Evolutionary conservation across 2,888 invertebrate genomes (phyloP), one percentile per base, ranked within the genome.

Genomic region (Mythimna impura): DNA sequence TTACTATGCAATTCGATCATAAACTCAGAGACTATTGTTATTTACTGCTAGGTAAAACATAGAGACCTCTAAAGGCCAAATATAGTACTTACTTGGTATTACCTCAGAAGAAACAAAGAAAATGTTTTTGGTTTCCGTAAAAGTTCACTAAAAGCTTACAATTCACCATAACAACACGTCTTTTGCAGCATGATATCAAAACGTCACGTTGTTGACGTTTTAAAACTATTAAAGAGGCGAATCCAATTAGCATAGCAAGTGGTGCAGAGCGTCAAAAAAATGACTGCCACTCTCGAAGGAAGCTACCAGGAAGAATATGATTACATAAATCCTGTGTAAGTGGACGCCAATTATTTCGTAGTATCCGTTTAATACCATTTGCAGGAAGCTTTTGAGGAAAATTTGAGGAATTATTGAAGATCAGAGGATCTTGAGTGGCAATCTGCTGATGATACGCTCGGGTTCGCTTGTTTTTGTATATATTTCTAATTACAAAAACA

Each of bases 161-260:
- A 69, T 54, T 22, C 17, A 17, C 12, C n/a, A 0, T 14, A 47
- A 58, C 63, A 40, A 66, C 3, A 3, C 30, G 30, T 30, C 30
- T 30, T 30, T 30, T 30, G 10, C 12, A 71, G 60, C 71, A 55
- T 47, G 7, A 6, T 47, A 43, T 43, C 14, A 47, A 75, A 78
- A 80, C 71, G 78, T 79, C 71, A 66, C 86, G 85, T 86, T 89
- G 89, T 89, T 89, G 89, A 90, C 89, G 86, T 87, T 89, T 87
- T 88, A 88, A 89, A 88, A 86, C 86, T 87, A 84, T 89, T 88
- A 88, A 87, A 87, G 86, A 84, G 83, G 78, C 82, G 78, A 84
- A 89, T 89, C 83, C 87, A 88, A 92, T 92, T 91, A 89, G 87
- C 90, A 91, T 91, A 89, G 74, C 69, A 61, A 92, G 88, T 85